Evolutionary conservation across 2,113 vertebrate genomes (phyloP), one percentile per base, ranked within the genome.

Genomic region (Megaleporinus macrocephalus): DNA sequence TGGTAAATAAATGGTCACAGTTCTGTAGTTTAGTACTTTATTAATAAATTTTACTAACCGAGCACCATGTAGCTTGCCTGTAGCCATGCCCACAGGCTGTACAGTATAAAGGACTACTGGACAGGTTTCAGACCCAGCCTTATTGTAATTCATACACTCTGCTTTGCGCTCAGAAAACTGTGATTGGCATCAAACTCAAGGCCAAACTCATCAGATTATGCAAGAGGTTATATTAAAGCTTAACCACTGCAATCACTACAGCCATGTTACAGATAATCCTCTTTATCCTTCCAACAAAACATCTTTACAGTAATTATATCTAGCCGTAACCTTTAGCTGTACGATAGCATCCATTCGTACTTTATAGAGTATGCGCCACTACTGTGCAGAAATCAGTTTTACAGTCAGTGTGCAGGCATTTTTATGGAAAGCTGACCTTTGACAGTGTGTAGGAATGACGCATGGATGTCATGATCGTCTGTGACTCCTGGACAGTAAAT

Each of bases 181-280:
- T 9, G 41, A 44, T 1, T 20, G 55, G 55, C 55, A 74, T 66
- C 36, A 29, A 78, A 73, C 59, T n/a, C 41, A 26, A 33, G 27
- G 18, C 30, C 26, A 62, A 41, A 20, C 59, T 12, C 33, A 68
- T 29, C 80, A 73, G 68, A 73, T 77, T 83, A 80, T 61, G 20
- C 68, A 77, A 29, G 36, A 74, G n/a, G 20, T 53, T 65, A 66
- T 59, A 57, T 36, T n/a, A 75, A 80, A 80, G 66, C 81, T 78
- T 78, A 71, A 68, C 47, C 41, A 12, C 73, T 51, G 5, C 30
- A 66, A 49, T 83, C 61, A 79, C 70, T 61, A 75, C 44, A 70
- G n/a, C 24, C 20, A 53, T 65, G 30, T 33, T 76, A 44, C 49
- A 51, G 59, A 69, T 77, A 73, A 83, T 66, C 66, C 27, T 3